phyloP scores from a whole-genome alignment of 2,113 vertebrate species.

The Nyctibius bracteatus region DNA sequence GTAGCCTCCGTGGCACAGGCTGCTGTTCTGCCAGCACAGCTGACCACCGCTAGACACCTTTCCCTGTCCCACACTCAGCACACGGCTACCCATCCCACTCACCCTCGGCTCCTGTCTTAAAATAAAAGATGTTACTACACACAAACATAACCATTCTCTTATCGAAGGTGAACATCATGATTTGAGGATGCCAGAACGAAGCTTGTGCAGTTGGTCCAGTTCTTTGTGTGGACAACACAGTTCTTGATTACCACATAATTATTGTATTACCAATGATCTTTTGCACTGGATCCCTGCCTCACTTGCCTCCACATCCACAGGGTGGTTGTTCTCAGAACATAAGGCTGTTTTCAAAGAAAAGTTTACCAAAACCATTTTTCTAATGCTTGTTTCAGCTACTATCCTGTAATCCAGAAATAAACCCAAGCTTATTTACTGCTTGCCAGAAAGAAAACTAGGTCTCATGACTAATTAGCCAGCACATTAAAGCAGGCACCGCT shows the following conservation, averaged over 20 bases:
- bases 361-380: background rate
- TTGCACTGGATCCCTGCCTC: background rate
- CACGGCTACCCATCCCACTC: background rate
- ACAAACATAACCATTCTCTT: background rate
- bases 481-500: background rate
- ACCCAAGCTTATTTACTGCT: background rate
- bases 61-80: background rate
- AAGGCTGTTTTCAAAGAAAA: background rate
- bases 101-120: background rate
- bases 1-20: accelerated
- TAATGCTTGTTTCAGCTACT: background rate
- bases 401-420: background rate
- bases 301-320: accelerated
- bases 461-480: background rate
- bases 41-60: background rate
- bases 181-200: background rate
- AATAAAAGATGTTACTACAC: background rate
- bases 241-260: background rate
- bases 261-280: background rate
- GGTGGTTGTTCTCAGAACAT: background rate
- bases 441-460: background rate
- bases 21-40: background rate
- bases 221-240: background rate
- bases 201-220: background rate
- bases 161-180: background rate